These are phyloP conservation scores for Zaprionus nigranus DNA, from an alignment of 1,140 invertebrate species.

Conservation along the genomic window DNA sequence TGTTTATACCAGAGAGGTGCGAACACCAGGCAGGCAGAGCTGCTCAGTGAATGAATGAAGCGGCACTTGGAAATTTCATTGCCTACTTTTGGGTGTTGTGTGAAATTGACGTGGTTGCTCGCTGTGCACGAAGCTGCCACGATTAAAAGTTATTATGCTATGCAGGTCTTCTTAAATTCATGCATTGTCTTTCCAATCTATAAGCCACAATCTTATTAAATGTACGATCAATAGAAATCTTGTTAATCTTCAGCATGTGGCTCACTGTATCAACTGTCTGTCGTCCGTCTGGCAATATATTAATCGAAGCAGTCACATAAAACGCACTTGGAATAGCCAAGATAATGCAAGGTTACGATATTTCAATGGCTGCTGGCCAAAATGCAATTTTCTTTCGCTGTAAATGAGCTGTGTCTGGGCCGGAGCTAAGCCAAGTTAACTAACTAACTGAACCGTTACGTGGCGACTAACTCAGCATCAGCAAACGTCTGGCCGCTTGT, in stretches of 20 bases:
- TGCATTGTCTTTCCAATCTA: background rate
- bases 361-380: constrained; percentile 9
- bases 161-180: no score
- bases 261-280: background rate
- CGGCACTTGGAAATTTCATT: background rate
- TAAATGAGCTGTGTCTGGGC: constrained; percentile 36
- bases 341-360: constrained; percentile 7
- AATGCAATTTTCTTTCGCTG: constrained; percentile 12
- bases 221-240: background rate
- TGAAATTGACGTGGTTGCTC: background rate
- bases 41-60: background rate
- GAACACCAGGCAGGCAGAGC: background rate
- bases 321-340: constrained; percentile 4
- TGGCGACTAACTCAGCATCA: constrained; percentile 17
- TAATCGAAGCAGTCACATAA: constrained; percentile 6
- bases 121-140: background rate
- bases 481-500: constrained; percentile 21
- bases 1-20: background rate
- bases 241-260: background rate
- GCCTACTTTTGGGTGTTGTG: constrained; percentile 1
- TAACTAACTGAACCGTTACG: constrained; percentile 57
- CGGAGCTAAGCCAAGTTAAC: constrained; percentile 52
- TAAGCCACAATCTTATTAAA: background rate
- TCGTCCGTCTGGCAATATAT: background rate
- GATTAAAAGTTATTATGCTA: background rate